phyloP scores from a whole-genome alignment of 2,888 invertebrate species.

The Eilema griseolum region DNA sequence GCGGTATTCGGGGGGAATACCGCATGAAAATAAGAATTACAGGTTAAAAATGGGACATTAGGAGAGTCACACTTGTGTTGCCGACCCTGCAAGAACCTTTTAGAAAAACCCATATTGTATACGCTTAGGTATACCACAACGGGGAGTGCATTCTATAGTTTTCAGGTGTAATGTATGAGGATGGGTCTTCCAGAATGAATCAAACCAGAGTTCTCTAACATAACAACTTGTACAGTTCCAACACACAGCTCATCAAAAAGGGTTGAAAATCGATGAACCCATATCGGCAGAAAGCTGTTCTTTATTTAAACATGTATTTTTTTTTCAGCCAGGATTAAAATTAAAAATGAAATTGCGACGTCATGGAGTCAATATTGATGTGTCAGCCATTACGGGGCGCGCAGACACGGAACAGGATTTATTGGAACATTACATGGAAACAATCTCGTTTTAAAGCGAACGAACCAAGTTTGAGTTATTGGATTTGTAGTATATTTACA shows the following conservation, averaged over 20 bases:
- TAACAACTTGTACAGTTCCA: too few relatives aligned
- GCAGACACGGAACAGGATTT: not conserved
- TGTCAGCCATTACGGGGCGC: conserved; percentile 4
- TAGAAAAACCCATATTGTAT: too few relatives aligned
- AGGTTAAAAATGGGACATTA: too few relatives aligned
- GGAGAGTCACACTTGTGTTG: too few relatives aligned
- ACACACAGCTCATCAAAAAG: not conserved
- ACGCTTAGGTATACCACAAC: too few relatives aligned
- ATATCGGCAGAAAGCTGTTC: not conserved
- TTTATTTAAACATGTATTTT: conserved; percentile 7
- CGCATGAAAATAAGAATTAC: too few relatives aligned
- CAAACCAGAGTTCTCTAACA: too few relatives aligned
- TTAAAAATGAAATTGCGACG: conserved; percentile 3
- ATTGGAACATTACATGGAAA: not conserved
- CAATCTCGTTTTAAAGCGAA: not conserved
- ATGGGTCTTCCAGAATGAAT: too few relatives aligned
- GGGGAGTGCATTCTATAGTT: too few relatives aligned
- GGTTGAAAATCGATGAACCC: not conserved
- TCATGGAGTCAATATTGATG: conserved; percentile 9
- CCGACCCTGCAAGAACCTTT: too few relatives aligned
- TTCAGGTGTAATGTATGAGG: too few relatives aligned
- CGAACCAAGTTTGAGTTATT: not conserved
- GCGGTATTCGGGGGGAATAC: too few relatives aligned
- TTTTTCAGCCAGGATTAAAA: conserved; percentile 9
- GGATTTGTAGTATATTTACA: not conserved